Evolutionary conservation across 1,140 invertebrate species (phyloP), one percentile per base, ranked within the genome.

Genomic region (Tenebrio molitor): DNA sequence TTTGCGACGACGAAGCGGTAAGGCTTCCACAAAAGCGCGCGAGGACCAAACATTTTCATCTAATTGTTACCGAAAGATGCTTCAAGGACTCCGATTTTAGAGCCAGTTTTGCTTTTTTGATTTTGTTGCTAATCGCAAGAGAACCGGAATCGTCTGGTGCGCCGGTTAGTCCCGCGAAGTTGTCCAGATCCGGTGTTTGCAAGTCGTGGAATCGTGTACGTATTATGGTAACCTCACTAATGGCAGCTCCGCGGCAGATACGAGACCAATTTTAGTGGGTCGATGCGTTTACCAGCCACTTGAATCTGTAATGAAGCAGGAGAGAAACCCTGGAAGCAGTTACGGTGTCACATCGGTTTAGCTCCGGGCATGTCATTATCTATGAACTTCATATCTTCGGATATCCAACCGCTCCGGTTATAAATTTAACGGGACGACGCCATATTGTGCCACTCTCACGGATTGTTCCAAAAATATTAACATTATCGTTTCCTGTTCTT

Each of bases 301-400:
- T 66, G 64, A 66, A 42, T 44, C 34, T 66, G 36, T 66, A 66
- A 66, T 66, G 64, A 66, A 66, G 36, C 64, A 66, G 12, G 36
- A 44, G 34, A 44, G 64, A 44, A 42, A 25, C 36, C 64, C 42
- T 66, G 64, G 42, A 66, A 41, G 42, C 42, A 15, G 64, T 66
- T 66, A 66, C 36, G 36, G 39, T 42, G 36, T 66, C 64, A 42
- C 64, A 66, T 66, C 64, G 42, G 64, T 66, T 66, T 66, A 42
- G 34, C 64, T 66, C 21, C 64, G 23, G 64, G 64, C 64, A 66
- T 66, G 64, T 42, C 64, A 42, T 66, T 66, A 66, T 66, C 64
- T 66, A 66, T 66, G 64, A 66, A 66, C 42, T 66, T 58, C 50
- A 58, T 58, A 58, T 58, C 50, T 58, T 58, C 50, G 23, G 29